A percentile compares a stretch with the other conserved stretches of the same genome.
Conservation (phyloP, 30 jellyfish, hydroid and myxozoan genomes). For the Aurelia aurita region DNA sequence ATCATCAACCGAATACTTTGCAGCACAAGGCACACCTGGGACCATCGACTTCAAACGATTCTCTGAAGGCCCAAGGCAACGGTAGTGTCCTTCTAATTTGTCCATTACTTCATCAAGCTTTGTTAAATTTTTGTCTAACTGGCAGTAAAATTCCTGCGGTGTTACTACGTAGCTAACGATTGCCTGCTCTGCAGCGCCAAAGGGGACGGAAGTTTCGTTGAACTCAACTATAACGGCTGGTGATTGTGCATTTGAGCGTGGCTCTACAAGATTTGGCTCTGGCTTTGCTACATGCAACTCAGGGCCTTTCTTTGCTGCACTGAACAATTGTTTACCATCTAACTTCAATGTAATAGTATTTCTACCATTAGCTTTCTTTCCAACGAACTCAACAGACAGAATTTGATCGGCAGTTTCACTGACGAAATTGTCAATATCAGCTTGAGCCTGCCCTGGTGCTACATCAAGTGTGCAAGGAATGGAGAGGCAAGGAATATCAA, state of each 20-base stretch:
- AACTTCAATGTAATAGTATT: background rate
- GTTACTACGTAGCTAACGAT: constrained; percentile 46
- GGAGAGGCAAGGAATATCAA: constrained; percentile 33
- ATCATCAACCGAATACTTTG: constrained; percentile 33
- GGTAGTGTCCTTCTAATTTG: constrained; percentile 24
- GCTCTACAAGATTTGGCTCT: constrained; percentile 2
- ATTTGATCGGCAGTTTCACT: constrained; percentile 22
- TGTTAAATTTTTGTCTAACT: constrained; percentile 16
- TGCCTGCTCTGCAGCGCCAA: constrained; percentile 30
- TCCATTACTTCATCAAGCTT: constrained; percentile 56
- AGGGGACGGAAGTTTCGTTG: background rate
- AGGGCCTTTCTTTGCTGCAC: constrained; percentile 14
- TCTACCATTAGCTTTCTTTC: constrained; percentile 6
- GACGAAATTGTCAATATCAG: constrained; percentile 46
- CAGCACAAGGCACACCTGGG: constrained; percentile 67
- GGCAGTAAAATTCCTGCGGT: constrained; percentile 70
- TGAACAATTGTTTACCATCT: constrained; percentile 17
- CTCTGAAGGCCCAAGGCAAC: background rate
- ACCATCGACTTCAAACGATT: no score
- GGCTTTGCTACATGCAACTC: constrained; percentile 22
- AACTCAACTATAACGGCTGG: constrained; percentile 67
- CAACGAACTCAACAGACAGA: constrained; percentile 22
- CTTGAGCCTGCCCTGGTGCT: constrained; percentile 3
- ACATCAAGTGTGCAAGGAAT: constrained; percentile 52
- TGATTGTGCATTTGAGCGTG: constrained; percentile 4